Conservation (phyloP, 2,113 vertebrate species). For the Crotalus horridus region DNA sequence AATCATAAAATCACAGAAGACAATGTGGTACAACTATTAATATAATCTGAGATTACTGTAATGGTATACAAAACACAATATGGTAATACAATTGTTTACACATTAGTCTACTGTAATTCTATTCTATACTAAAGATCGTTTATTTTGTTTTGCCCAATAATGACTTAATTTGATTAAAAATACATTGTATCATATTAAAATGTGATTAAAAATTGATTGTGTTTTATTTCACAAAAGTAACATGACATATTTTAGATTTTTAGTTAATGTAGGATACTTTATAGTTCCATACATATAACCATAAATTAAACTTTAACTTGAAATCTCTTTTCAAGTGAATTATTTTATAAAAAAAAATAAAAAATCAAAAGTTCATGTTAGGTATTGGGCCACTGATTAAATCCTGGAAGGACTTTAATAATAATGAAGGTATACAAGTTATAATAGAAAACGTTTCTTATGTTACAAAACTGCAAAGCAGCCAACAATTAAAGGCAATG, state of each 20-base stretch:
- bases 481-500: slow-evolving; percentile 43
- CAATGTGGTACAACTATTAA: neutral
- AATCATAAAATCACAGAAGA: neutral
- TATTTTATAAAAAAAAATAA: slow-evolving; percentile 15
- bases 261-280: slow-evolving; percentile 20
- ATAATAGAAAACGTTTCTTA: slow-evolving; percentile 4
- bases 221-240: slow-evolving; percentile 25
- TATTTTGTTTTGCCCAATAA: neutral
- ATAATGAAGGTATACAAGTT: slow-evolving; percentile 34
- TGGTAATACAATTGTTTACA: neutral
- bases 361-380: slow-evolving; percentile 11
- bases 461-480: slow-evolving; percentile 32
- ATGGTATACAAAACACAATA: neutral
- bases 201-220: neutral
- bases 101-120: neutral
- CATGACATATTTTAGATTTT: slow-evolving; percentile 34
- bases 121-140: neutral
- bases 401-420: slow-evolving; percentile 25
- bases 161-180: neutral
- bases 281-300: slow-evolving; percentile 26
- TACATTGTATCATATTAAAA: slow-evolving; percentile 9
- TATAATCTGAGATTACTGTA: neutral
- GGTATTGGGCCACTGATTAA: slow-evolving; percentile 24
- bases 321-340: neutral
- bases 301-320: slow-evolving; percentile 22